Evolutionary conservation across 2,888 invertebrate genomes (phyloP), one percentile per base, ranked within the genome.

Genomic region (Hedya salicella): DNA sequence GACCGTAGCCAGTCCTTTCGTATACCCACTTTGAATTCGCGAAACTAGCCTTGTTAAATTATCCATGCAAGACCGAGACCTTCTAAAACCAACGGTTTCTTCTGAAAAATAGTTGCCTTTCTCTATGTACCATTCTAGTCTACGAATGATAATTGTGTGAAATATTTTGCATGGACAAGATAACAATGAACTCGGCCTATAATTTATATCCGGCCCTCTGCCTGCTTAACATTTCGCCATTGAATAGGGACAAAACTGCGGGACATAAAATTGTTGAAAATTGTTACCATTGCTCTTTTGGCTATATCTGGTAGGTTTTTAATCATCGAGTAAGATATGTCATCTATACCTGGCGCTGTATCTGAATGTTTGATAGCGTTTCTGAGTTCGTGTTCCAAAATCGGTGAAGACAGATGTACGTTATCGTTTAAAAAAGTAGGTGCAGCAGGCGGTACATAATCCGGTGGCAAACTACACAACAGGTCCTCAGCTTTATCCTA

Each of bases 61-160:
- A 30, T 50, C 50, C 3, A 50, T 3, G 14, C 50, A 50, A n/a
- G 50, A 50, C 6, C 30, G 13, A 1, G 50, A n/a, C 21, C 14
- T 50, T 8, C 50, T 50, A n/a, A 50, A 50, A 1, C 50, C 50
- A 3, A 50, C 30, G 3, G 50, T 50, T 16, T 50, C 32, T 5
- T 50, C 50, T 4, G 50, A 6, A 50, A 50, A 50, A 14, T 3
- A 3, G 14, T 9, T 9, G 0, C 6, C 9, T 14, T 14, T 50
- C 54, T 73, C 71, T 16, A 70, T 56, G 40, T 57, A 68, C 70
- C 72, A 74, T 44, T 72, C 71, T 52, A 73, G 61, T n/a, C 68
- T 57, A 46, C 68, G 70, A 21, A 56, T 62, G 9, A 72, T 6
- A 32, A 72, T 71, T 0, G n/a, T n/a, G n/a, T n/a, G n/a, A n/a